Evolutionary conservation across 2,797 vertebrate genomes (phyloP).

Genomic region (Rhinatrema bivittatum): DNA sequence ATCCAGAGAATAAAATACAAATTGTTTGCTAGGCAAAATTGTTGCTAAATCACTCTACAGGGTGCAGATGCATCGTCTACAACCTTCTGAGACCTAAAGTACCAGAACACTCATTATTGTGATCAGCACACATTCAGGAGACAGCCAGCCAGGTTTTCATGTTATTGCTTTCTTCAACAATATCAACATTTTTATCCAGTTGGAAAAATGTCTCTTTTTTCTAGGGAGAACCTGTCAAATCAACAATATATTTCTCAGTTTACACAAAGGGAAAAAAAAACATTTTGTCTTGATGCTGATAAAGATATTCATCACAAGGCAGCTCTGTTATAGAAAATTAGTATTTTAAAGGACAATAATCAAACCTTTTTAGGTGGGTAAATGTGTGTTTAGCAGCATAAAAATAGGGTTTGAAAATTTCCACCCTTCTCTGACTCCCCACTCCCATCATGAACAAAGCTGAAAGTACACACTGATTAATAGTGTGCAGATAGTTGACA

Average conservation of each 20-base stretch:
- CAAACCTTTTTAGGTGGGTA: too few relatives aligned
- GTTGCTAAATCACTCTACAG: constrained; percentile 3
- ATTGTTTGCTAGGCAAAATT: not conserved
- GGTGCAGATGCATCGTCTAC: not conserved
- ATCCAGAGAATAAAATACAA: too few relatives aligned
- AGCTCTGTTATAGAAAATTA: constrained; percentile 20
- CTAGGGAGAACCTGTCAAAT: constrained; percentile 27
- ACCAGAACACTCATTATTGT: constrained; percentile 3
- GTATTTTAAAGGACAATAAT: too few relatives aligned
- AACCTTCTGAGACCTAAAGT: constrained; percentile 11
- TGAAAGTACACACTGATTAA: too few relatives aligned
- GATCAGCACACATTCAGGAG: not conserved
- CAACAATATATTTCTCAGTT: constrained; percentile 16
- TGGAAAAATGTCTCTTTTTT: constrained; percentile 20
- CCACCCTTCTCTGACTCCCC: too few relatives aligned
- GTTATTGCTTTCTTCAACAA: constrained; percentile 10
- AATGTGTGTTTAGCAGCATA: too few relatives aligned
- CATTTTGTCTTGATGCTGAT: constrained; percentile 18
- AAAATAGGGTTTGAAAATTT: too few relatives aligned
- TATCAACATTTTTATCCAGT: constrained; percentile 11
- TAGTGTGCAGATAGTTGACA: too few relatives aligned
- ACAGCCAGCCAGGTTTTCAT: constrained; percentile 4
- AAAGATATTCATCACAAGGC: constrained; percentile 17
- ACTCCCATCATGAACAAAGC: too few relatives aligned
- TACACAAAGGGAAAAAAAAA: constrained; percentile 22